These are phyloP conservation scores for Valencia hispanica DNA, from an alignment of 2,797 vertebrate genomes.

Conservation along the genomic window DNA sequence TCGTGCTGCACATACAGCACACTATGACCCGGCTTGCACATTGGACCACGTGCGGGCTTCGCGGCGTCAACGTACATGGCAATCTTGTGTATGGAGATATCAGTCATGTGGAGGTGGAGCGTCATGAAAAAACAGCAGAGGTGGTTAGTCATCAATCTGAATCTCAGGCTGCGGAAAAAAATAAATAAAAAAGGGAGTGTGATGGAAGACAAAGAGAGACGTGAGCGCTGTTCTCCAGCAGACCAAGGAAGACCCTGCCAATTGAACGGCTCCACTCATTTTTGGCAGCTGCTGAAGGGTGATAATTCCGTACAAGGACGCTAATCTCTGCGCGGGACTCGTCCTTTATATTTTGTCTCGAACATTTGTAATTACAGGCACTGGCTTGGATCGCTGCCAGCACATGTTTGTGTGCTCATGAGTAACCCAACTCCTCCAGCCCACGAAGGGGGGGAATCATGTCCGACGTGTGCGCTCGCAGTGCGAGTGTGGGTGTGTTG, in stretches of 20 bases:
- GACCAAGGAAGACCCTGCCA: conserved; percentile 54
- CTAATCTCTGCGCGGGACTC: conserved; percentile 72
- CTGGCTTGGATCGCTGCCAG: conserved; percentile 69
- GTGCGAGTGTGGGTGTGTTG: conserved; percentile 41
- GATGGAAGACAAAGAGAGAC: conserved; percentile 37
- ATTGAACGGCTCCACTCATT: conserved; percentile 60
- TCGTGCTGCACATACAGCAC: conserved; percentile 49
- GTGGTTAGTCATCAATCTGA: conserved; percentile 48
- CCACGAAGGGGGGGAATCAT: conserved; percentile 68
- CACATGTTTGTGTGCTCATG: conserved; percentile 73
- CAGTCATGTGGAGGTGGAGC: conserved; percentile 31
- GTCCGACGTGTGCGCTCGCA: conserved; percentile 68
- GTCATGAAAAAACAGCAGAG: conserved; percentile 29
- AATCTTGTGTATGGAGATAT: not conserved
- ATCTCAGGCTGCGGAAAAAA: conserved; percentile 32
- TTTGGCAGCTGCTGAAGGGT: conserved; percentile 55
- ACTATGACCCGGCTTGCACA: conserved; percentile 48
- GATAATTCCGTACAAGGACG: conserved; percentile 71
- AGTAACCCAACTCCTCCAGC: conserved; percentile 75
- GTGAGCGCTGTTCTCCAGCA: conserved; percentile 37
- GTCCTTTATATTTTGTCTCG: conserved; percentile 75
- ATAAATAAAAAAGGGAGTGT: conserved; percentile 10
- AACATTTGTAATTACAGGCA: conserved; percentile 76
- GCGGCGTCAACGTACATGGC: conserved; percentile 20
- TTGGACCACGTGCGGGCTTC: conserved; percentile 16